A percentile compares a stretch with the other conserved stretches of the same genome.
phyloP scores from a whole-genome alignment of 2,888 invertebrate species.

The Pinctada fucata region DNA sequence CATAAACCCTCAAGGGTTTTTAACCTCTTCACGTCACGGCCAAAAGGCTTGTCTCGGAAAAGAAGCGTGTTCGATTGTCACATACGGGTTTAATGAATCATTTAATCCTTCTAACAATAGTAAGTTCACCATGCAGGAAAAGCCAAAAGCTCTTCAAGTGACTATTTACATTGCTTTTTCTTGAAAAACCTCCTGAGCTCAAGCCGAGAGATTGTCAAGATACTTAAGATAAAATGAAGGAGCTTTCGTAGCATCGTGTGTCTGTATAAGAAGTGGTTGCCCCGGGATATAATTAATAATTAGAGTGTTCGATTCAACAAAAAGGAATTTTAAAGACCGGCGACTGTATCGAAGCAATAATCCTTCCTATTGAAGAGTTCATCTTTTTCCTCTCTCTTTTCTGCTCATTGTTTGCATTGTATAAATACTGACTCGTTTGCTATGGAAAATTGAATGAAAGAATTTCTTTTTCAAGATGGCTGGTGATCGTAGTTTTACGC shows the following conservation, averaged over 20 bases:
- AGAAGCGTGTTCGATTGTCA: slow-evolving; percentile 15
- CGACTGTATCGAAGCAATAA: neutral
- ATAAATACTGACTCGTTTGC: neutral
- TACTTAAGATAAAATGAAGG: neutral
- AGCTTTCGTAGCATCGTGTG: neutral
- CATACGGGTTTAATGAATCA: slow-evolving; percentile 9
- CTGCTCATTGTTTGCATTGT: neutral
- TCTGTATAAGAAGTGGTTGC: neutral
- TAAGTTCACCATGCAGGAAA: neutral
- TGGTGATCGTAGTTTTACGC: slow-evolving; percentile 32
- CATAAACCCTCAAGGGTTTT: no score
- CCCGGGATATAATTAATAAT: neutral
- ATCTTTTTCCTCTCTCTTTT: neutral
- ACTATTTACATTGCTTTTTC: neutral
- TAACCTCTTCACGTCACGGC: no score
- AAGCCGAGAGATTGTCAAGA: neutral
- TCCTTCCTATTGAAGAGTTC: neutral
- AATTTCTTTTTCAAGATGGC: neutral
- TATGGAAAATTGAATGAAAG: neutral
- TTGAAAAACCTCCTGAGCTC: neutral
- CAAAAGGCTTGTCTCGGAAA: neutral
- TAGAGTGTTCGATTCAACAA: neutral
- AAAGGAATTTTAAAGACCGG: neutral
- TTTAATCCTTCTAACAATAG: neutral
- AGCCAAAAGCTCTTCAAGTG: neutral